Evolutionary conservation across 1,140 invertebrate genomes (phyloP).

Genomic region (Apolygus lucorum): DNA sequence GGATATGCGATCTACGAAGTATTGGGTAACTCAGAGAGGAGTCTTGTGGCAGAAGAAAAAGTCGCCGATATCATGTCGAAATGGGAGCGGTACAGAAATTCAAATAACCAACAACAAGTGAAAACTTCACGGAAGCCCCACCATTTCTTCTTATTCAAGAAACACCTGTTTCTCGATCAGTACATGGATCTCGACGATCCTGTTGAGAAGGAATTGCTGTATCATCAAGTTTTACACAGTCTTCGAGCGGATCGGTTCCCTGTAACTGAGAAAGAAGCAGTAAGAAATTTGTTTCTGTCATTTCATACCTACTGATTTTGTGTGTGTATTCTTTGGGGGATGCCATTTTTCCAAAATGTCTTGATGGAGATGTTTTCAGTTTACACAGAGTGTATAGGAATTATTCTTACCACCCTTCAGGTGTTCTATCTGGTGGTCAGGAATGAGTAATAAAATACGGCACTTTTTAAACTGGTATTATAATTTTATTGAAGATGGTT

Average conservation of each 20-base stretch:
- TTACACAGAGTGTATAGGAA: too few relatives aligned
- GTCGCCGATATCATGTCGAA: slow-evolving; percentile 90
- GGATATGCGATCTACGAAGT: slow-evolving; percentile 54
- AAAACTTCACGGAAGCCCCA: slow-evolving; percentile 39
- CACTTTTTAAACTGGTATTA: too few relatives aligned
- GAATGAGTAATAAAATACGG: too few relatives aligned
- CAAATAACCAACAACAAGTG: slow-evolving; percentile 41
- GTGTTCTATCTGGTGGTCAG: too few relatives aligned
- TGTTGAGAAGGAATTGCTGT: slow-evolving; percentile 91
- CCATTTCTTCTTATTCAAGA: slow-evolving; percentile 75
- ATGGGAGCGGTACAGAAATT: slow-evolving; percentile 77
- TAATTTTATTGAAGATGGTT: too few relatives aligned
- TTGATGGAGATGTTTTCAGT: too few relatives aligned
- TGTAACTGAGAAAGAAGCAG: slow-evolving; percentile 36
- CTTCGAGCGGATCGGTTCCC: slow-evolving; percentile 71
- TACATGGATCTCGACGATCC: slow-evolving; percentile 76
- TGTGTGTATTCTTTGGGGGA: too few relatives aligned
- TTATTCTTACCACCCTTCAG: too few relatives aligned
- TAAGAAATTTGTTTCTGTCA: slow-evolving; percentile 25
- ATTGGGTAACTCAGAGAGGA: slow-evolving; percentile 70
- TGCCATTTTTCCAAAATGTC: too few relatives aligned
- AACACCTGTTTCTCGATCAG: slow-evolving; percentile 82
- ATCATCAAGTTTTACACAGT: slow-evolving; percentile 87
- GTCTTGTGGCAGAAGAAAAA: slow-evolving; percentile 74
- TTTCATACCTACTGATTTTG: too few relatives aligned